Base-by-base conservation (phyloP, 1,140 invertebrate genomes). In the Micrasema longulum region DNA sequence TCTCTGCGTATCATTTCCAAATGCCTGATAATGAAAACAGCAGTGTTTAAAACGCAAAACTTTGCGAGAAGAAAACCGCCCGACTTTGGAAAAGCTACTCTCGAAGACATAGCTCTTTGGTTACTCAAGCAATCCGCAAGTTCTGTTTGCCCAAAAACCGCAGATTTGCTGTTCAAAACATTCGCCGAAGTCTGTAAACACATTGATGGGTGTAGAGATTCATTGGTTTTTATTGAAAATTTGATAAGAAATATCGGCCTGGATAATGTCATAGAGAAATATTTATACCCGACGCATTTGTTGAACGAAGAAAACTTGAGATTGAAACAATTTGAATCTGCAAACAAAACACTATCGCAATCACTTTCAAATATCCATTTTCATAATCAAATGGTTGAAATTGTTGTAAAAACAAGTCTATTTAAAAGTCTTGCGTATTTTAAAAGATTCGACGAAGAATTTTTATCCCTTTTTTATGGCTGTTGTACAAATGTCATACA, bases 81-180 rank as follows among this genome's bases (percentile, higher is more conserved):
- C 9, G 35, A 38, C 14, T 73, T 76, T 35, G 71, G 64, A 12
- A 36, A 67, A 10, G 71, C 43, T 1, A 47, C 45, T 1, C 48
- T 76, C 2, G 10, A 63, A 7, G 71, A 72, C 36, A 76, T 76
- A 3, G 20, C 36, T 0, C 5, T 68, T 18, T 76, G 74, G 74
- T 20, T 76, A 5, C 38, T 76, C n/a, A 31, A 69, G 38, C 62
- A 71, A 23, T 70, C 53, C 4, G 70, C 65, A 43, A 63, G 35
- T 45, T 65, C 43, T 20, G 9, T 20, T 1, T 63, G 47, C 52
- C 41, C 55, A 23, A 53, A 18, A 35, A 26, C 65, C 5, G 64
- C 52, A 12, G 50, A 57, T 23, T 60, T 36, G 18, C 12, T 76
- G 18, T 53, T 71, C 53, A 50, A 70, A 16, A 35, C 26, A 48